These are phyloP conservation scores for Callitettix versicolor DNA, from an alignment of 1,140 invertebrate species.

Conservation along the genomic window DNA sequence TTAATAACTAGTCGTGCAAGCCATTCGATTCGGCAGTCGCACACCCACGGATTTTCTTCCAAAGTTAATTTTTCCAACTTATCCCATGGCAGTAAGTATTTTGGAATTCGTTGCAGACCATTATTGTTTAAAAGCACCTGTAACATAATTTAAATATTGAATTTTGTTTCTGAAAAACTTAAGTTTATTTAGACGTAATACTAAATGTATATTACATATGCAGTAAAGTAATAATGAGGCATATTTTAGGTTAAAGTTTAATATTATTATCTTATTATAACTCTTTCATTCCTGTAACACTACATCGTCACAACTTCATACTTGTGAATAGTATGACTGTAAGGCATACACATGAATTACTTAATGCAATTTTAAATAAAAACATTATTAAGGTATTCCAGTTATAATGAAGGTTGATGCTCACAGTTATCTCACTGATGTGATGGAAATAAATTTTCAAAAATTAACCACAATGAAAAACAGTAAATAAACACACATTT, in stretches of 20 bases:
- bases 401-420: no score
- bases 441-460: no score
- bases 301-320: no score
- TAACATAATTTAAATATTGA: not conserved
- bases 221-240: not conserved
- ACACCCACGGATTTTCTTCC: constrained; percentile 6
- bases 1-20: not conserved
- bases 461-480: no score
- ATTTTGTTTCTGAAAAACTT: not conserved
- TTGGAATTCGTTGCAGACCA: not conserved
- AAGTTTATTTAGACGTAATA: not conserved
- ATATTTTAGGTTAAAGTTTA: not conserved
- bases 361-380: not conserved
- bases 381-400: no score
- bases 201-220: not conserved
- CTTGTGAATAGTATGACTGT: not conserved
- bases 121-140: constrained; percentile 6
- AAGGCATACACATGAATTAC: not conserved
- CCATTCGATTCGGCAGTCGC: constrained; percentile 1
- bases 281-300: no score
- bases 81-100: constrained; percentile 1
- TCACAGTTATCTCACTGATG: no score
- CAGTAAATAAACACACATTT: no score
- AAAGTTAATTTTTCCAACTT: constrained; percentile 3
- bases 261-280: not conserved